Base-by-base conservation (phyloP, 2,113 vertebrate genomes). In the Isichthys henryi region DNA sequence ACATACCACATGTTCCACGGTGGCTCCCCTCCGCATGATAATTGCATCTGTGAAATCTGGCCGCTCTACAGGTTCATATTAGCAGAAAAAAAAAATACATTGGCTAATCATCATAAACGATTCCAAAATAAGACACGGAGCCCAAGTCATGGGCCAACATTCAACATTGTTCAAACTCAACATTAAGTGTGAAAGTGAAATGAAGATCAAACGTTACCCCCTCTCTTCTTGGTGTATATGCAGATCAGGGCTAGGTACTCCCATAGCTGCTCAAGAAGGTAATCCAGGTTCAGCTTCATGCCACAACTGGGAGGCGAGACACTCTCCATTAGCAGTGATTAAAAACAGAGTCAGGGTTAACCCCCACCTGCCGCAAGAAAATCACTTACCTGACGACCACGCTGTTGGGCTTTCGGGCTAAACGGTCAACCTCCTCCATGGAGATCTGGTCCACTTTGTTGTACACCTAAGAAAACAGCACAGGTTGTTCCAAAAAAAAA, bases 361-460 rank as follows among this genome's bases (percentile, higher is more conserved):
- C 27, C 66, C 8, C 35, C 31, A 43, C 15, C 31, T 19, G 31
- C 4, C 70, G 62, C 0, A 27, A 70, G n/a, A 70, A 70, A 70
- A 31, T 7, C 6, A 89, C 95, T 93, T 89, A 98, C 98, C 98
- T 99, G 95, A 99, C 98, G 5, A 99, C 98, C 49, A 98, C 98
- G 9, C 98, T 99, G 95, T 99, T 93, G 19, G 97, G 92, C 91
- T 95, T 96, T 89, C 94, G 96, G 82, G 98, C 98, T 49, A 99
- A 95, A 8, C 98, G 97, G 93, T 99, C 97, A 83, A 99, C 98
- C 92, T 99, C 98, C 91, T 99, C 98, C 92, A 99, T 98, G 1
- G 98, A 98, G 92, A 99, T 99, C 93, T 99, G 98, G 93, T 99
- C 98, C 52, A 99, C 97, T 94, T 99, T 99, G 94, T 99, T 99